phyloP scores from a whole-genome alignment of 1,140 invertebrate species.

The Dendroctonus ponderosae region DNA sequence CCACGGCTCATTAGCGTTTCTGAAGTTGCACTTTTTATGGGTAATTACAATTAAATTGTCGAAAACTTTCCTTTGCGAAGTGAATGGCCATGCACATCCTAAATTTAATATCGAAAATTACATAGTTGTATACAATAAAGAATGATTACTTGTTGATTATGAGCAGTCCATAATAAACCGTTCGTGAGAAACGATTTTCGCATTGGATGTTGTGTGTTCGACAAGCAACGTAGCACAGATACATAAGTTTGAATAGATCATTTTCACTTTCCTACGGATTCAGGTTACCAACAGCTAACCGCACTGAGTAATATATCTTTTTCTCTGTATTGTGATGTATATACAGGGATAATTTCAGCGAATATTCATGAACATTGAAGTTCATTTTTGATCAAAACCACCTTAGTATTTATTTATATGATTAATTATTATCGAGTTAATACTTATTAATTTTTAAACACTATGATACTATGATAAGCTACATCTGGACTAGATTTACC shows the following conservation, averaged over 20 bases:
- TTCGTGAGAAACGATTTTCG: conserved; percentile 18
- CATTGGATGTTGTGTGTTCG: conserved; percentile 2
- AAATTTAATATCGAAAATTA: conserved; percentile 18
- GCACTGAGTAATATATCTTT: no score
- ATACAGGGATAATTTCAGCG: no score
- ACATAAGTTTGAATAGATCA: conserved; percentile 3
- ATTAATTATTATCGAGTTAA: no score
- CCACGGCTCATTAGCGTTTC: no score
- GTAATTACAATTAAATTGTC: conserved; percentile 1
- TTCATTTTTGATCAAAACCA: no score
- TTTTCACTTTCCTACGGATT: conserved; percentile 6
- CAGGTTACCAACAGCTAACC: not conserved
- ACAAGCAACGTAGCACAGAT: conserved; percentile 5
- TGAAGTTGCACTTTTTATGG: no score
- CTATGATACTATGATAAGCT: no score
- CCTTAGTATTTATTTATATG: no score
- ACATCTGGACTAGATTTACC: no score
- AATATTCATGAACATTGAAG: no score
- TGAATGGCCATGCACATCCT: conserved; percentile 16
- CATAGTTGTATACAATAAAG: not conserved
- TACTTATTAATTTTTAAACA: no score
- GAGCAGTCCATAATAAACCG: not conserved
- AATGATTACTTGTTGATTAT: conserved; percentile 11
- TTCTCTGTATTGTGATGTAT: no score
- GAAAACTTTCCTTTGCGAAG: conserved; percentile 16